Base-by-base conservation (phyloP, 2,113 vertebrate genomes). In the Andinoacara biseriatus region DNA sequence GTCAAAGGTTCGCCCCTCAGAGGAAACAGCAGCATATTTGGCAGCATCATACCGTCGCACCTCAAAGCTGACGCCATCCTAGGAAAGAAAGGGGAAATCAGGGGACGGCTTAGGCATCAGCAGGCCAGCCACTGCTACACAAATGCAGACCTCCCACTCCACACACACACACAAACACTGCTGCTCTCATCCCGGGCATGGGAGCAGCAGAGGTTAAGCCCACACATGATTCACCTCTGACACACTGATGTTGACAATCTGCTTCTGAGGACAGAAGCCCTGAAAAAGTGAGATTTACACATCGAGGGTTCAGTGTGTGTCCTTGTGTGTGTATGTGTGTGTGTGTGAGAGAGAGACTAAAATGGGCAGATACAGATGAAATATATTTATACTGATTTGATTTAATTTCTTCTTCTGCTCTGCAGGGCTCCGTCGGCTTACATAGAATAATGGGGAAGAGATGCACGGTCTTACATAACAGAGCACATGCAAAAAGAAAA, bases 1-100 rank as follows among this genome's bases (percentile, higher is more conserved):
- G n/a, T 98, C 97, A 29, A 97, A 97, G 0, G 92, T 93, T 77
- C 97, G 96, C 5, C 96, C 97, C 11, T 93, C 93, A 9, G 97
- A 94, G 60, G 97, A 96, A 69, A 97, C 94, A 0, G 80, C 93
- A 0, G 96, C 97, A 31, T 96, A 97, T 85, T 81, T 92, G 13
- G 96, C 95, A 0, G 95, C 95, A 40, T 98, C 96, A 31, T 96
- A 98, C 57, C 69, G 78, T 56, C 97, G 93, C 65, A 97, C 97
- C 92, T 98, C 97, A 58, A 97, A 98, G 86, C 94, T 94, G 13
- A 98, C 86, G 2, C 97, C 95, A 58, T 96, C 96, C 98, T 98
- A 26, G 24, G 9, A 57, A 6, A 43, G 26, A 26, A 33, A 69
- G 7, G n/a, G 14, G 13, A 54, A 75, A 75, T 35, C 13, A 7